A percentile compares a stretch with the other conserved stretches of the same genome.
phyloP scores from a whole-genome alignment of 2,113 vertebrate genomes.

The Oceanites oceanicus region DNA sequence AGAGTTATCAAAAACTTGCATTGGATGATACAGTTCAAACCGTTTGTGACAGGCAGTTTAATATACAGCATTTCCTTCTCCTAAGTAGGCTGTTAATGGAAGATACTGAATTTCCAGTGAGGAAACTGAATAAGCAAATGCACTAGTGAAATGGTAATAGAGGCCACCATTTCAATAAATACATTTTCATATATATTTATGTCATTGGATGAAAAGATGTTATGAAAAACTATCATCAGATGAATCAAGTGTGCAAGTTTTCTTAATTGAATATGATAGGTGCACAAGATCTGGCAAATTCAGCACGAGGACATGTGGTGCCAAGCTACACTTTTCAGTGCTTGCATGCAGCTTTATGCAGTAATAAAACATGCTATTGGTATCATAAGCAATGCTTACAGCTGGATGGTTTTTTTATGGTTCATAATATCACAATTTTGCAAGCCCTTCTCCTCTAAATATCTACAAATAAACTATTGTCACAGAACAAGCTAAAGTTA shows the following conservation, averaged over 20 bases:
- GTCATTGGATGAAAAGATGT: not conserved
- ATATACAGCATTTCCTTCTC: not conserved
- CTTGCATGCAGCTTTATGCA: not conserved
- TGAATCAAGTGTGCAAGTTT: not conserved
- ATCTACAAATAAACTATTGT: not conserved
- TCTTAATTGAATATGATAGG: not conserved
- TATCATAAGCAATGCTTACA: not conserved
- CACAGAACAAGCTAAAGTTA: not conserved
- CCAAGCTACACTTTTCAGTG: not conserved
- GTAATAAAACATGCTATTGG: not conserved
- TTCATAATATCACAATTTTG: not conserved
- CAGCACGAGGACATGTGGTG: not conserved
- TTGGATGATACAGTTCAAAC: not conserved
- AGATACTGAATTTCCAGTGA: not conserved
- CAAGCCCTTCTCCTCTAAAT: not conserved
- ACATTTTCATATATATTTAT: not conserved
- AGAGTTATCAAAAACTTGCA: not conserved
- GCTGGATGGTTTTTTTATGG: not conserved
- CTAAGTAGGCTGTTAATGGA: not conserved
- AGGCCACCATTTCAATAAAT: not conserved
- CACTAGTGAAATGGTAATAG: not conserved
- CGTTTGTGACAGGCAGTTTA: not conserved
- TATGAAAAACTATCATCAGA: not conserved
- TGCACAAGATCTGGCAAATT: not conserved
- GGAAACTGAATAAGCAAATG: not conserved